Evolutionary conservation across 1,140 invertebrate species (phyloP).

Genomic region (Neodiprion lecontei): DNA sequence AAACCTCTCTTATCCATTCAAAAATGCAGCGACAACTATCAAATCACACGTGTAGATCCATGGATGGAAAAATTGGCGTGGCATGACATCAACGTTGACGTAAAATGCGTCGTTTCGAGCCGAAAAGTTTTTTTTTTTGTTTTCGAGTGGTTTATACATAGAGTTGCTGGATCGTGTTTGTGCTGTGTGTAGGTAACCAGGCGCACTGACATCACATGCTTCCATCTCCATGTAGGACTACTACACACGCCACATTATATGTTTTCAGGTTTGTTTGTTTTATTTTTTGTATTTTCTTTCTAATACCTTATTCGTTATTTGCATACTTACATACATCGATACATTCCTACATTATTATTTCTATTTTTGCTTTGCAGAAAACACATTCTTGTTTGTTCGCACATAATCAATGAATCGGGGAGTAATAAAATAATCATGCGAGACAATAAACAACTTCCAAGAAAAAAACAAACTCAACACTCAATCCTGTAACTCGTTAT

Average conservation of each 20-base stretch:
- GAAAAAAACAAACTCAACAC: no score
- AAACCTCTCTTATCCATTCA: no score
- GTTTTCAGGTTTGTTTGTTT: conserved; percentile 56
- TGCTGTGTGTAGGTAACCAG: conserved; percentile 60
- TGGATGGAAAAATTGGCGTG: conserved; percentile 1
- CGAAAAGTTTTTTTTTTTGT: conserved; percentile 3
- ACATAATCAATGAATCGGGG: no score
- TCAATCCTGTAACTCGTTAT: no score
- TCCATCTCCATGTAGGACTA: conserved; percentile 52
- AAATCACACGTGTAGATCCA: background rate
- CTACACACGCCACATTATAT: conserved; percentile 47
- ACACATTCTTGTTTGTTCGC: no score
- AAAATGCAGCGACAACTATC: no score
- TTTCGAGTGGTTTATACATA: conserved; percentile 35
- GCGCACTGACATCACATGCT: conserved; percentile 54
- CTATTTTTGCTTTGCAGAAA: no score
- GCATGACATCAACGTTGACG: conserved; percentile 8
- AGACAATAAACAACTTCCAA: no score
- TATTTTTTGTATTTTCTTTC: conserved; percentile 29
- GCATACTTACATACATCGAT: no score
- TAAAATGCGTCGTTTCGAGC: background rate
- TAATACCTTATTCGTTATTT: background rate
- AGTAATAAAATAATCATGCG: no score
- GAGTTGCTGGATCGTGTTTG: conserved; percentile 55
- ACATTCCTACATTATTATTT: no score